A percentile compares a stretch with the other conserved stretches of the same genome.
Conservation (phyloP, 2,113 vertebrate genomes). For the Tachysurus vachellii region DNA sequence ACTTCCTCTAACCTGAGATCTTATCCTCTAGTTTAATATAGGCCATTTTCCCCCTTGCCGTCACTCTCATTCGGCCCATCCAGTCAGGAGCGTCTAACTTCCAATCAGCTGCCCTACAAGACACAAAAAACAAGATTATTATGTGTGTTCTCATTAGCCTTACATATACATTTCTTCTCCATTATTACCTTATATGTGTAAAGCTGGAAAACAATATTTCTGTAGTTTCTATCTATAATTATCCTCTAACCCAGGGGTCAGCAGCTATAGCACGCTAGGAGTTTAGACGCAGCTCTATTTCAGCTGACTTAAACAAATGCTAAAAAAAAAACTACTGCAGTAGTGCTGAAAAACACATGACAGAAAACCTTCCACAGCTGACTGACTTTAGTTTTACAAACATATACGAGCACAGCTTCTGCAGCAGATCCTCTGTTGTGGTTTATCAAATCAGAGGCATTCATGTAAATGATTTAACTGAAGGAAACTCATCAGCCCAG, state of each 20-base stretch:
- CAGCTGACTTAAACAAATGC: too few species aligned
- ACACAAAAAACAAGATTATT: conserved; percentile 7
- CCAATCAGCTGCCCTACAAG: conserved; percentile 93
- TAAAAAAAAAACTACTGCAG: background rate
- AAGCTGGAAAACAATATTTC: background rate
- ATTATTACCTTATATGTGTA: too few species aligned
- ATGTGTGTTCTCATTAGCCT: background rate
- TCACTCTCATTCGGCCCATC: conserved; percentile 92
- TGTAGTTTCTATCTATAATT: background rate
- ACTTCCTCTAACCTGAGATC: conserved; percentile 79
- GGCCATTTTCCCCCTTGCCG: conserved; percentile 89
- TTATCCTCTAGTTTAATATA: conserved; percentile 96
- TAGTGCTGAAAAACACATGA: background rate
- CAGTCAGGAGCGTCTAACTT: conserved; percentile 95
- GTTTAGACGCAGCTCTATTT: background rate
- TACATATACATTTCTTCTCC: background rate
- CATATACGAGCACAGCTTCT: background rate
- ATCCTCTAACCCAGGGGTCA: background rate
- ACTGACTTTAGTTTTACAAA: background rate
- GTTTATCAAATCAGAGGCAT: conserved; percentile 8
- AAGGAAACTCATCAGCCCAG: conserved; percentile 6
- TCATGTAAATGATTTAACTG: conserved; percentile 24
- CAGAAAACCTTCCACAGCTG: background rate
- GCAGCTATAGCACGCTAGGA: background rate
- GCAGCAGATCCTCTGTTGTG: background rate